These are phyloP conservation scores for Amazona finschi DNA, from an alignment of 2,797 vertebrate genomes.

Conservation along the genomic window DNA sequence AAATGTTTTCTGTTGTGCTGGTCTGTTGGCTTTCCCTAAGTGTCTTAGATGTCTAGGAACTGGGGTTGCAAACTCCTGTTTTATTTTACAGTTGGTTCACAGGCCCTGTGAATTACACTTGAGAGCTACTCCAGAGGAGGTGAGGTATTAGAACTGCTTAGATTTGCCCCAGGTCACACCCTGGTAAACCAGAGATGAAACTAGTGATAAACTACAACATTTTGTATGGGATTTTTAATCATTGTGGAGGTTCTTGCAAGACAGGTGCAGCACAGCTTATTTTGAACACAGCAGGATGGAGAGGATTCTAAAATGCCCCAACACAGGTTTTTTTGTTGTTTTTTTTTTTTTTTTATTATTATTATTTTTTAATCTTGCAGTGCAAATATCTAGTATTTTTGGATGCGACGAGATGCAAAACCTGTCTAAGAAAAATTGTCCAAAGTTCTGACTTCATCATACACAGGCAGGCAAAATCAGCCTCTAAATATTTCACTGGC, in stretches of 20 bases:
- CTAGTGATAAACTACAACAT: neutral
- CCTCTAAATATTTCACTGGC: neutral
- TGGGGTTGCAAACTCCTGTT: neutral
- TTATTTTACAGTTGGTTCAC: neutral
- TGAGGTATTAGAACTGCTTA: neutral
- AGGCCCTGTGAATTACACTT: neutral
- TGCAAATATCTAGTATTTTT: neutral
- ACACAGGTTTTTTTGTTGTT: fast-evolving
- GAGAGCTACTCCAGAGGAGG: neutral
- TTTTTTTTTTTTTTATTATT: no score
- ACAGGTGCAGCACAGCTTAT: neutral
- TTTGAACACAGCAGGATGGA: neutral
- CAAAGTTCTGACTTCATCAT: neutral
- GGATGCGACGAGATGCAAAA: neutral
- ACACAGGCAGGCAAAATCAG: neutral
- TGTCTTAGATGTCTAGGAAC: neutral
- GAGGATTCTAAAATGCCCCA: neutral
- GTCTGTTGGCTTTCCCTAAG: neutral
- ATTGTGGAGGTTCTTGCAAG: neutral
- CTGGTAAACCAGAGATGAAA: neutral
- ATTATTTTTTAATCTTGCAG: neutral
- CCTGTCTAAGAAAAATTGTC: neutral
- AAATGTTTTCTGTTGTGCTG: neutral
- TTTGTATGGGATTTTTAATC: neutral
- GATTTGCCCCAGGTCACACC: neutral